A percentile compares a stretch with the other conserved stretches of the same genome.
Conservation (phyloP, 2,888 invertebrate species). For the Dolomedes plantarius region DNA sequence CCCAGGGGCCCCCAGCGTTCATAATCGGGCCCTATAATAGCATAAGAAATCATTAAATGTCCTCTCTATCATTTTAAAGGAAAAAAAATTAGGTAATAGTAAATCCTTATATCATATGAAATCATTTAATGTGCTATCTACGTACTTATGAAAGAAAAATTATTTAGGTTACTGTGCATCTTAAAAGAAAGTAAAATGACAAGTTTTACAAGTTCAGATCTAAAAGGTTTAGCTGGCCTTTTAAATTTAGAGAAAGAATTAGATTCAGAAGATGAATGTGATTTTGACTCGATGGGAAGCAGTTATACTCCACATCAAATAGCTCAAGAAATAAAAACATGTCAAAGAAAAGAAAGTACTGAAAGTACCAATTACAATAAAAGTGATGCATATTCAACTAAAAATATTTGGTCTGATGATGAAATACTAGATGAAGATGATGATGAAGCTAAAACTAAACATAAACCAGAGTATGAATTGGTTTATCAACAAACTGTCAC, state of each 20-base stretch:
- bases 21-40: too few relatives aligned
- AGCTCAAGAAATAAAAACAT: neutral
- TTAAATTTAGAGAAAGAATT: constrained; percentile 25
- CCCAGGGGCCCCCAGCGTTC: too few relatives aligned
- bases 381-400: neutral
- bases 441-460: constrained; percentile 39
- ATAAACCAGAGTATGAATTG: constrained; percentile 46
- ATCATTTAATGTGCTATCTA: too few relatives aligned
- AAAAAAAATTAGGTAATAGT: too few relatives aligned
- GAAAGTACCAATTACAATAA: neutral
- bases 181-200: constrained; percentile 16
- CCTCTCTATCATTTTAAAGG: too few relatives aligned
- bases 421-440: constrained; percentile 49
- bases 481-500: constrained; percentile 52
- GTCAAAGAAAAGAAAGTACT: neutral
- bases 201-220: constrained; percentile 21
- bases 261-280: constrained; percentile 28
- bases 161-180: neutral
- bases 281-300: neutral
- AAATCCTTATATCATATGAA: too few relatives aligned
- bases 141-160: too few relatives aligned
- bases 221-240: constrained; percentile 29
- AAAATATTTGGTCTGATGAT: constrained; percentile 56
- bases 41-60: too few relatives aligned
- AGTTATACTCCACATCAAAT: neutral